Evolutionary conservation across 2,113 vertebrate species (phyloP).

Genomic region (Pterocles gutturalis): DNA sequence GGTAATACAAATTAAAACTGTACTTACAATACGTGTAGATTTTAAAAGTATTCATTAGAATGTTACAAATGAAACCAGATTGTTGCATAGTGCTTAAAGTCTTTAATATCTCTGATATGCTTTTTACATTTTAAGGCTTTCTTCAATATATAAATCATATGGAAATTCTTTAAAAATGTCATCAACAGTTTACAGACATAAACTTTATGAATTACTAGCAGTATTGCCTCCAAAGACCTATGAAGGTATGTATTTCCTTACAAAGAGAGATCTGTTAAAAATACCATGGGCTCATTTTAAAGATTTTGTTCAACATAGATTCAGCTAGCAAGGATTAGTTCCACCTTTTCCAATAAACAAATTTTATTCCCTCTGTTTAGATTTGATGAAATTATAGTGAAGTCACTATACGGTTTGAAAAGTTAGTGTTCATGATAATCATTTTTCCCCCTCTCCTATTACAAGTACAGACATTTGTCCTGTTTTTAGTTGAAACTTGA

Average conservation of each 20-base stretch:
- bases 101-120: neutral
- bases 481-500: neutral
- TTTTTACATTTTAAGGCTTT: conserved; percentile 81
- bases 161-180: conserved; percentile 82
- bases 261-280: neutral
- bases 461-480: neutral
- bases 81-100: neutral
- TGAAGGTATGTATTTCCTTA: conserved; percentile 81
- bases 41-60: neutral
- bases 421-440: neutral
- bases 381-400: neutral
- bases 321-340: neutral
- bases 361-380: neutral
- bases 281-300: neutral
- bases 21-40: neutral
- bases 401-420: neutral
- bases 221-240: conserved; percentile 88
- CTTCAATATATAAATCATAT: conserved; percentile 85
- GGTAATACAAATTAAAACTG: neutral
- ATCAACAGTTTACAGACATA: conserved; percentile 84
- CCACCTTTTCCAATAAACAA: neutral
- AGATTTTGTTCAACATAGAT: neutral
- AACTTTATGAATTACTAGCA: conserved; percentile 89
- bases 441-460: neutral
- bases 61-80: neutral